These are phyloP conservation scores for Alcedo atthis DNA, from an alignment of 2,797 vertebrate genomes.

Conservation along the genomic window DNA sequence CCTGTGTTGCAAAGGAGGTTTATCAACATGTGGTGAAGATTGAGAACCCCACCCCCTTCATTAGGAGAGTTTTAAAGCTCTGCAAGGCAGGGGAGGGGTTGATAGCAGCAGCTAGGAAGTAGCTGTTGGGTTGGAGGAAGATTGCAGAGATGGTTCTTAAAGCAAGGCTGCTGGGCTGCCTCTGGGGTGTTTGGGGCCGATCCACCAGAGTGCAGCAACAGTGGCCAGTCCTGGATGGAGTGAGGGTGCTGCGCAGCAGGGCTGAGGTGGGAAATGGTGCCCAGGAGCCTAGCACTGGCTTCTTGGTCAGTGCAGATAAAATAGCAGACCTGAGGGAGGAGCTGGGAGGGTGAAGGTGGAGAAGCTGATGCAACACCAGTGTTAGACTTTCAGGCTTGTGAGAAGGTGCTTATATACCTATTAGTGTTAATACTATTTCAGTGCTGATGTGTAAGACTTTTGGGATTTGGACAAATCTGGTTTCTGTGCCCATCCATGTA, in stretches of 20 bases:
- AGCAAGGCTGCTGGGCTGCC: neutral
- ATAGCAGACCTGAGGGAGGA: neutral
- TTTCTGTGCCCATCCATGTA: neutral
- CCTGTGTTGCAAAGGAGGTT: neutral
- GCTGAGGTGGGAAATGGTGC: neutral
- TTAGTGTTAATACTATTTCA: neutral
- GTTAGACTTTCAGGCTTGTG: neutral
- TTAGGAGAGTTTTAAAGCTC: neutral
- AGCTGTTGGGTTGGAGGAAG: neutral
- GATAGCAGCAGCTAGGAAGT: neutral
- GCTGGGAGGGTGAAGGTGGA: neutral
- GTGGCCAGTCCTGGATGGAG: neutral
- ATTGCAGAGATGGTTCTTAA: neutral
- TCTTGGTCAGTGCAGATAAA: neutral
- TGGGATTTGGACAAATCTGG: neutral
- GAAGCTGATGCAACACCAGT: neutral
- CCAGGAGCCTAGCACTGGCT: neutral
- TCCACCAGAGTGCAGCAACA: neutral
- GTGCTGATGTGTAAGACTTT: neutral
- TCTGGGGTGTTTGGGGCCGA: neutral
- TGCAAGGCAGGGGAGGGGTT: neutral
- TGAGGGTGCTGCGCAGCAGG: neutral
- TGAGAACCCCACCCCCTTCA: rapidly evolving
- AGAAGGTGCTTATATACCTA: neutral
- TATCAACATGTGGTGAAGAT: neutral